A percentile compares a stretch with the other conserved stretches of the same genome.
Evolutionary conservation across 2,888 invertebrate genomes (phyloP).

Genomic region (Archaeoteleia sp.): DNA sequence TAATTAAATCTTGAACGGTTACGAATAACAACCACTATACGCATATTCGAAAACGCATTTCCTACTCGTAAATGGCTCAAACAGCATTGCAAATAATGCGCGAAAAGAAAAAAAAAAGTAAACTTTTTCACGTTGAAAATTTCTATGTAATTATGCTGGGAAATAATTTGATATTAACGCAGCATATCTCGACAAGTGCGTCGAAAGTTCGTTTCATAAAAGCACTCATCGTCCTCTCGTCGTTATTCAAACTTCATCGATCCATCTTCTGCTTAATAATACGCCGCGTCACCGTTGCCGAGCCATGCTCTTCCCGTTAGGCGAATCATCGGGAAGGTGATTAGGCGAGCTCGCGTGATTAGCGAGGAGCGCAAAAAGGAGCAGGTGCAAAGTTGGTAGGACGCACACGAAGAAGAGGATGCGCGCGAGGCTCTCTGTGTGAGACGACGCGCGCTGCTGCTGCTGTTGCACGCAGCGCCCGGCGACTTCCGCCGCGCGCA

Average conservation of each 20-base stretch:
- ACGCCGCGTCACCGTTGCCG: conserved; percentile 33
- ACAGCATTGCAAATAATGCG: background rate
- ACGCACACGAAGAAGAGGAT: conserved; percentile 20
- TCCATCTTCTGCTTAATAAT: conserved; percentile 45
- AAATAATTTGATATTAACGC: conserved; percentile 3
- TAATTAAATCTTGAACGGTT: too few species aligned
- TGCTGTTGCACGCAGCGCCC: too few species aligned
- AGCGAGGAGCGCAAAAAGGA: conserved; percentile 42
- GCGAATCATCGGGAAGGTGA: conserved; percentile 50
- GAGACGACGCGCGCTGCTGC: too few species aligned
- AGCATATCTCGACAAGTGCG: background rate
- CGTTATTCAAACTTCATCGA: conserved; percentile 40
- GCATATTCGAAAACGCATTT: too few species aligned
- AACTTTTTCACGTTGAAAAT: background rate
- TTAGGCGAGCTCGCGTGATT: conserved; percentile 59
- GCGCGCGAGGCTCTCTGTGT: conserved; percentile 24
- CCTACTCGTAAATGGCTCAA: too few species aligned
- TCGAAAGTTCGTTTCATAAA: conserved; percentile 16
- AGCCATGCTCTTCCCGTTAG: conserved; percentile 18
- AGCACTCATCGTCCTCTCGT: conserved; percentile 21
- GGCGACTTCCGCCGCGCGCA: too few species aligned
- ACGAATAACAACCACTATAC: too few species aligned
- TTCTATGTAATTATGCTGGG: background rate
- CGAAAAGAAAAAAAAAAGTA: background rate
- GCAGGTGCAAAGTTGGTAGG: conserved; percentile 51